A percentile compares a stretch with the other conserved stretches of the same genome.
Evolutionary conservation across 2,797 vertebrate species (phyloP).

Genomic region (Forpus xanthops): DNA sequence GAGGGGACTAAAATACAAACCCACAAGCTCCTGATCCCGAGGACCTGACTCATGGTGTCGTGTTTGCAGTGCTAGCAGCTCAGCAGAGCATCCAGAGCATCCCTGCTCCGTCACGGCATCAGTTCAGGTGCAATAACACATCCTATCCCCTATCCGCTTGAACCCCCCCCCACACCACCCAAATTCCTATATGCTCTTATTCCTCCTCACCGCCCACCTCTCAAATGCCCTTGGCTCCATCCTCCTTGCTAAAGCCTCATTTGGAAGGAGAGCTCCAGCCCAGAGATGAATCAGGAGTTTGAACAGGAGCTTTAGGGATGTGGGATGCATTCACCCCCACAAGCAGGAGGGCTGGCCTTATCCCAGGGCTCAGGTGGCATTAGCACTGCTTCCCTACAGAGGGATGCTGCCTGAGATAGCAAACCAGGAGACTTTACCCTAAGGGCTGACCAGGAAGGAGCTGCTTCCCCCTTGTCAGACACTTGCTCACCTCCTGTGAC

Average conservation of each 20-base stretch:
- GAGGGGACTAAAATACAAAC: background rate
- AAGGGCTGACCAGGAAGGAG: background rate
- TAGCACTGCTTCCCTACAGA: background rate
- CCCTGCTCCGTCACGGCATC: rapidly evolving
- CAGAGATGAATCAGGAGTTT: constrained; percentile 39
- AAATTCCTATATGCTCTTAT: background rate
- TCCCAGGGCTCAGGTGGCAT: background rate
- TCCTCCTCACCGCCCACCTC: background rate
- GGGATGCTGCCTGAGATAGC: rapidly evolving
- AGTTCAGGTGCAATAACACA: background rate
- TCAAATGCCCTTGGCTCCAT: constrained; percentile 3
- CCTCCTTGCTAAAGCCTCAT: background rate
- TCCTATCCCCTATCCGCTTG: background rate
- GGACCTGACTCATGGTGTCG: background rate
- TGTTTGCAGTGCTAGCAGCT: background rate
- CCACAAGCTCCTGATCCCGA: background rate
- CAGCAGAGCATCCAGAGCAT: background rate
- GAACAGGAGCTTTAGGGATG: background rate
- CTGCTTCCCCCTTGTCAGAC: background rate
- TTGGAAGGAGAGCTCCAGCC: background rate
- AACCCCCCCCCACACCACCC: background rate
- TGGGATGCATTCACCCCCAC: constrained; percentile 19
- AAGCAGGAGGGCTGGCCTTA: background rate
- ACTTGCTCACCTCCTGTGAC: background rate
- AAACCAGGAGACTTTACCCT: background rate